phyloP scores from a whole-genome alignment of 2,888 invertebrate genomes.

The Candidula unifasciata region DNA sequence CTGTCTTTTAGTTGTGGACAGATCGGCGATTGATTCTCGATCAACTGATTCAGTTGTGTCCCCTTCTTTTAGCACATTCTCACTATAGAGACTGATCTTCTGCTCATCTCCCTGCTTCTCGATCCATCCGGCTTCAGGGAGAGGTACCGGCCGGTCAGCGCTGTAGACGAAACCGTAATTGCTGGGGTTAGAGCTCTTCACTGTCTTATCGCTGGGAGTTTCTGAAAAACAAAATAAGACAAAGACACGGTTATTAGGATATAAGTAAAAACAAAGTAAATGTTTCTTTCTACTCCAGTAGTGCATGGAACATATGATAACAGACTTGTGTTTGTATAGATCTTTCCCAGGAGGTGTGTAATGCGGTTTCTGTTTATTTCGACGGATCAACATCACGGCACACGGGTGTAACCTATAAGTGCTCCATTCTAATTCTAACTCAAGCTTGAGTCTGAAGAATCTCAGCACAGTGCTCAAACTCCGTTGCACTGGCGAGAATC shows the following conservation, averaged over 20 bases:
- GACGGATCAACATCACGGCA: no score
- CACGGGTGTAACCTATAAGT: no score
- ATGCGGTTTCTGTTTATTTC: no score
- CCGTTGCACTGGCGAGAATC: no score
- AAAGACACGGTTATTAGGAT: no score
- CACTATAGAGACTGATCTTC: constrained; percentile 60
- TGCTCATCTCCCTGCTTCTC: constrained; percentile 36
- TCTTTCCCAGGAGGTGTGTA: no score
- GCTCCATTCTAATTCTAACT: no score
- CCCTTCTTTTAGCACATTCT: constrained; percentile 68
- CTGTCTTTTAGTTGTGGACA: constrained; percentile 65
- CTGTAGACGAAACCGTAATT: constrained; percentile 50
- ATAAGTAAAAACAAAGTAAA: background rate
- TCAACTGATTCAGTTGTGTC: constrained; percentile 68
- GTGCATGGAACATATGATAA: no score
- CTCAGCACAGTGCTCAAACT: no score
- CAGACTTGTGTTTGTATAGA: no score
- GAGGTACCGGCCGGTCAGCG: constrained; percentile 30
- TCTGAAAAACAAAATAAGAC: constrained; percentile 22
- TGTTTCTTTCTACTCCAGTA: background rate
- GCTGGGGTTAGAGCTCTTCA: constrained; percentile 38
- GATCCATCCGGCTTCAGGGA: constrained; percentile 52
- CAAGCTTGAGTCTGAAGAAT: no score
- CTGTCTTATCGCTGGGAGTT: background rate
- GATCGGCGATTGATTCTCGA: constrained; percentile 69